phyloP scores from a whole-genome alignment of 2,797 vertebrate species.

The Ambastaia sidthimunki region DNA sequence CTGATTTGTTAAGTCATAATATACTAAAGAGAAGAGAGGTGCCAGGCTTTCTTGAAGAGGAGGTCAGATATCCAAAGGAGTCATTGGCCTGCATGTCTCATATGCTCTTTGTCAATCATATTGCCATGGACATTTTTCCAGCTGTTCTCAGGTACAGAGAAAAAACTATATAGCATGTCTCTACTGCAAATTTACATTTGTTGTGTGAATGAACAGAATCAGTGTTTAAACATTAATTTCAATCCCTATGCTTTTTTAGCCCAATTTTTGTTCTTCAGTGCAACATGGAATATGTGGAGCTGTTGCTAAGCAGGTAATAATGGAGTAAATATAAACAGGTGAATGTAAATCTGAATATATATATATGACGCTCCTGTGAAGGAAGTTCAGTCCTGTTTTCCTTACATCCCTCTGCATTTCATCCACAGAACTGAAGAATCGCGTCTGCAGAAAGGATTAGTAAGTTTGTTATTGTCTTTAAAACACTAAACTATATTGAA shows the following conservation, averaged over 20 bases:
- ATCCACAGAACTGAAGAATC: conserved; percentile 86
- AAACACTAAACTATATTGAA: not conserved
- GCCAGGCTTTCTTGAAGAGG: conserved; percentile 83
- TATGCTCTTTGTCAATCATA: conserved; percentile 89
- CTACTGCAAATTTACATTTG: not conserved
- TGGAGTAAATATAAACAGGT: not conserved
- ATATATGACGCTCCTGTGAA: not conserved
- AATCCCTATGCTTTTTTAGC: conserved; percentile 71
- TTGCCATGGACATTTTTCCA: conserved; percentile 85
- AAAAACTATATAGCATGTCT: not conserved
- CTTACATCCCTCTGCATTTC: not conserved
- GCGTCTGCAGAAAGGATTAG: conserved; percentile 90
- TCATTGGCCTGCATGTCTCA: conserved; percentile 89
- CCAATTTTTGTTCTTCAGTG: conserved; percentile 87
- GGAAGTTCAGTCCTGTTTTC: not conserved
- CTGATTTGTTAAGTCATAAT: conserved; percentile 71
- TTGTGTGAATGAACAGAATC: not conserved
- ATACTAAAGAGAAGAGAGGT: conserved; percentile 72
- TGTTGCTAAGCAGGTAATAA: conserved; percentile 88
- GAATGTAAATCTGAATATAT: not conserved
- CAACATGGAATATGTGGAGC: conserved; percentile 86
- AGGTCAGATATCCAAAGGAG: conserved; percentile 82
- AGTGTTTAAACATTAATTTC: not conserved
- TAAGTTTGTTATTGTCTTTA: conserved; percentile 71
- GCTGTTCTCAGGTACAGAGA: conserved; percentile 83